Evolutionary conservation across 2,797 vertebrate species (phyloP).

Genomic region (Malurus leucopterus): DNA sequence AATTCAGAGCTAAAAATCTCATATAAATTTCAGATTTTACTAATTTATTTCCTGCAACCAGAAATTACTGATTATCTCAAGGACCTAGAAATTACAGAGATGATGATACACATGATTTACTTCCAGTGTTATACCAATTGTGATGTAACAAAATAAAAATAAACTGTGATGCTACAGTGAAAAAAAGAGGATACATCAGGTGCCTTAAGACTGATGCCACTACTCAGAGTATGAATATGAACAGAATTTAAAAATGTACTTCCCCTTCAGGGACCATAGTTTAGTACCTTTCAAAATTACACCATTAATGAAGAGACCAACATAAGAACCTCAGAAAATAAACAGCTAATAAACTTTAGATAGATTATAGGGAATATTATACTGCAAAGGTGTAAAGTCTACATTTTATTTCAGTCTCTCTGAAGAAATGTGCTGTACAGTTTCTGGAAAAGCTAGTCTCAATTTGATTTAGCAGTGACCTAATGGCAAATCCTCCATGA

Average conservation of each 20-base stretch:
- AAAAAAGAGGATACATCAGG: neutral
- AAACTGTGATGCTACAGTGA: neutral
- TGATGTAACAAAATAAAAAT: neutral
- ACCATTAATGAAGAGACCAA: neutral
- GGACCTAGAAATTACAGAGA: neutral
- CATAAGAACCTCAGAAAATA: neutral
- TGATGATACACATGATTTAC: neutral
- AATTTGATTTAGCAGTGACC: neutral
- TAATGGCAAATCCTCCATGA: neutral
- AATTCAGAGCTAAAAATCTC: conserved; percentile 20
- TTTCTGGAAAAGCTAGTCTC: neutral
- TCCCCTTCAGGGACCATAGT: neutral
- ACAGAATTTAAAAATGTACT: neutral
- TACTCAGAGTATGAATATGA: neutral
- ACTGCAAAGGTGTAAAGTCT: neutral
- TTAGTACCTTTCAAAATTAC: neutral
- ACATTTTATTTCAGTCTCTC: neutral
- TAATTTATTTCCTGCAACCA: neutral
- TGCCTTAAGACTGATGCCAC: neutral
- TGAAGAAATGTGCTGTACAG: neutral
- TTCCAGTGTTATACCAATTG: neutral
- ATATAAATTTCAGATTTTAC: neutral
- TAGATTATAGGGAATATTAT: neutral
- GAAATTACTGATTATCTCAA: neutral
- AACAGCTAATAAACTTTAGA: neutral